These are phyloP conservation scores for Lasioglossum baleicum DNA, from an alignment of 1,140 invertebrate genomes.

Conservation along the genomic window DNA sequence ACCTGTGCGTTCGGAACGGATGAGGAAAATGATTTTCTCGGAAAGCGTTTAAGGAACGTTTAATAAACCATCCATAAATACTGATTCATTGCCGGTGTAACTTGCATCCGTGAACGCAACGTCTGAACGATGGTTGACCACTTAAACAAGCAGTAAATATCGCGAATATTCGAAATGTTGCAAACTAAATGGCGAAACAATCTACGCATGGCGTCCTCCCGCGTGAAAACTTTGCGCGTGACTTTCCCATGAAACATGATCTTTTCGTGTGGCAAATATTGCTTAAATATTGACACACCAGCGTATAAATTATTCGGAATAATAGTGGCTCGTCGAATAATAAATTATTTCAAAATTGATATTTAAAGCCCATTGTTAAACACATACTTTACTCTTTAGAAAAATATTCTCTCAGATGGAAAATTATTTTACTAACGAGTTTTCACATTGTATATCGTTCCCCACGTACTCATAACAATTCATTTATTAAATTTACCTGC, in stretches of 20 bases:
- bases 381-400: too few species aligned
- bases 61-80: slow-evolving; percentile 41
- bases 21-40: neutral
- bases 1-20: neutral
- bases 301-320: neutral
- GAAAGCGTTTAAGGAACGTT: slow-evolving; percentile 11
- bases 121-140: neutral
- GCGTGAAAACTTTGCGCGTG: slow-evolving; percentile 23
- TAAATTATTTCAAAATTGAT: too few species aligned
- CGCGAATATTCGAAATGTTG: slow-evolving; percentile 37
- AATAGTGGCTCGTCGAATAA: too few species aligned
- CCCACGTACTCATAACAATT: too few species aligned
- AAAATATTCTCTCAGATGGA: too few species aligned
- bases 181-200: slow-evolving; percentile 9
- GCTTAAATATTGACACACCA: neutral
- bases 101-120: slow-evolving; percentile 6
- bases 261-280: neutral
- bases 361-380: too few species aligned
- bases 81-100: slow-evolving; percentile 10
- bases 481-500: too few species aligned
- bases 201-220: neutral
- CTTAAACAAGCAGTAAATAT: slow-evolving; percentile 31
- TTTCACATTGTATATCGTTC: too few species aligned
- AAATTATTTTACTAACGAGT: too few species aligned
- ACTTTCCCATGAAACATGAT: slow-evolving; percentile 26